Evolutionary conservation across 2,888 invertebrate genomes (phyloP), one percentile per base, ranked within the genome.

Genomic region (Pogonocherus hispidulus): DNA sequence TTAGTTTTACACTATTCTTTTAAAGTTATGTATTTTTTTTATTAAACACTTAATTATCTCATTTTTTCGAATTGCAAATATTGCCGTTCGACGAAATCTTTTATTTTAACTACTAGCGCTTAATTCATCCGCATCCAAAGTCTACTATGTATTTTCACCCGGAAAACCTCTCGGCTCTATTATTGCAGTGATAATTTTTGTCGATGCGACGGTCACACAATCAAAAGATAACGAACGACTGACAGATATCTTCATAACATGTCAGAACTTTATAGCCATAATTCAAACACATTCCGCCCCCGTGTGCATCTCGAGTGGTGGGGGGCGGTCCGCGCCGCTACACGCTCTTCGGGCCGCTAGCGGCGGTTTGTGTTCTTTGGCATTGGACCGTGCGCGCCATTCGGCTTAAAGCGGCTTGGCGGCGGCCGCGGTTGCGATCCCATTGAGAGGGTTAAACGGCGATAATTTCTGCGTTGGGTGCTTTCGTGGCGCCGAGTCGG

Each of bases 231-330:
- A 67, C 68, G 74, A 73, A 67, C 74, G 71, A 79, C 80, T 80
- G 80, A 80, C 78, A 76, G 79, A 73, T 76, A 74, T 79, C 79
- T 79, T 79, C 75, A 79, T 78, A 76, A 79, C 78, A 80, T 79
- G 79, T 80, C 80, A 78, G 78, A 78, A 78, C 79, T 81, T 81
- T 81, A 81, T 81, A 80, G 79, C 77, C 76, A 80, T 79, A 79
- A 79, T 79, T 79, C 78, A 71, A 76, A 78, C 69, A 71, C 70
- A 77, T 76, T 76, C 77, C 78, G 75, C 78, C 76, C 76, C 78
- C 76, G 55, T 75, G 52, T 55, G 55, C 19, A 55, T 55, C 55
- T 35, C 71, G 52, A 46, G 74, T 51, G 54, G 67, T 57, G 69
- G 73, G 65, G 68, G 71, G 71, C 71, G 70, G 55, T 57, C 72